Conservation (phyloP, 2,113 vertebrate genomes). For the Syngnathus typhle region DNA sequence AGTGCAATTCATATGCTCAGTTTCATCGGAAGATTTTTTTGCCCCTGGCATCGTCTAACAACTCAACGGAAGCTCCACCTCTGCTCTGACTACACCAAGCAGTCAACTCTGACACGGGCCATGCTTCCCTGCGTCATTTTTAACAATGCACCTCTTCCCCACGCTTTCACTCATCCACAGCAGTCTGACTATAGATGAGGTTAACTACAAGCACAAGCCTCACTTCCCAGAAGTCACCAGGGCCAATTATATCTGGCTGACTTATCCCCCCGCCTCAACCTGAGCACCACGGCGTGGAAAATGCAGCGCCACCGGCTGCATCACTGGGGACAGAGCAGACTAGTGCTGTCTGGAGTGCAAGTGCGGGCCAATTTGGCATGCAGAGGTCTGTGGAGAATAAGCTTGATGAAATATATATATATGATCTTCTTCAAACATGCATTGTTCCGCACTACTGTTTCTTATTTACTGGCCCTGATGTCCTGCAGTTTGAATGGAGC, state of each 20-base stretch:
- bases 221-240: slow-evolving; percentile 65
- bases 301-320: slow-evolving; percentile 70
- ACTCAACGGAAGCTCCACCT: slow-evolving; percentile 53
- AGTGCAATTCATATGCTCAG: slow-evolving; percentile 67
- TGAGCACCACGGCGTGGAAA: slow-evolving; percentile 71
- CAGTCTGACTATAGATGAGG: slow-evolving; percentile 66
- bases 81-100: slow-evolving; percentile 42
- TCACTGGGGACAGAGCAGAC: slow-evolving; percentile 68
- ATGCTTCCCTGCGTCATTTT: slow-evolving; percentile 33
- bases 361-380: slow-evolving; percentile 70
- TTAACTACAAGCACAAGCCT: slow-evolving; percentile 68
- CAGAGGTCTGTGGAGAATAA: slow-evolving; percentile 68
- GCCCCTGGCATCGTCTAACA: slow-evolving; percentile 59
- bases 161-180: slow-evolving; percentile 61
- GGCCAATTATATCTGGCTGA: slow-evolving; percentile 74
- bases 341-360: slow-evolving; percentile 60
- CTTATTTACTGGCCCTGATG: slow-evolving; percentile 57
- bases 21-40: slow-evolving; percentile 66
- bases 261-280: slow-evolving; percentile 63
- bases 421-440: slow-evolving; percentile 74
- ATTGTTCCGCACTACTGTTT: slow-evolving; percentile 70
- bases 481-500: slow-evolving; percentile 50
- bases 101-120: slow-evolving; percentile 54
- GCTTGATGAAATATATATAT: slow-evolving; percentile 76
- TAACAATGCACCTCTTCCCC: slow-evolving; percentile 58